A percentile compares a stretch with the other conserved stretches of the same genome.
These are phyloP conservation scores for Nomada fucata DNA, from an alignment of 2,888 invertebrate species.

Conservation along the genomic window DNA sequence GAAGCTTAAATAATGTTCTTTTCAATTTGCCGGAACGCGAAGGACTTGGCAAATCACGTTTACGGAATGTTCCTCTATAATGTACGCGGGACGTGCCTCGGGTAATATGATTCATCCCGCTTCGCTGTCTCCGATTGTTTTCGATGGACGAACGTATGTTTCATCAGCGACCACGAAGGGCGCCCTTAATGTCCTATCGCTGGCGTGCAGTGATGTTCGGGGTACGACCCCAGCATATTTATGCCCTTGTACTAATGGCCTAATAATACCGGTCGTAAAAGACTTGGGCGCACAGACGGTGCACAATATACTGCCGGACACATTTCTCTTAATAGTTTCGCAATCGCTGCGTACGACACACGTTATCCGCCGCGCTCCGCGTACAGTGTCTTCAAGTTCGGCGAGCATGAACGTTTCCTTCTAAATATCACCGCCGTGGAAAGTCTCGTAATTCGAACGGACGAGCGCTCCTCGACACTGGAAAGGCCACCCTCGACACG, in stretches of 20 bases:
- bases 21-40: not conserved
- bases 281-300: conserved; percentile 28
- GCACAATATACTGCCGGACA: conserved; percentile 50
- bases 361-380: not conserved
- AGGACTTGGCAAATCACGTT: not conserved
- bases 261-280: conserved; percentile 64
- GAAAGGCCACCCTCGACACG: not conserved
- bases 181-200: conserved; percentile 51
- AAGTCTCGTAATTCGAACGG: not conserved
- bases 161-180: conserved; percentile 58
- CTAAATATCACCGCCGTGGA: not conserved
- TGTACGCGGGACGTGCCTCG: too few species aligned
- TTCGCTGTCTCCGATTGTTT: conserved; percentile 25
- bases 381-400: not conserved
- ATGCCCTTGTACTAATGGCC: conserved; percentile 68
- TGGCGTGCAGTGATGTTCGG: conserved; percentile 44
- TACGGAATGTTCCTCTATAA: not conserved
- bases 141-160: conserved; percentile 44
- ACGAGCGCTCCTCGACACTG: not conserved
- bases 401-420: not conserved
- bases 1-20: not conserved
- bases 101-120: not conserved
- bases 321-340: conserved; percentile 71
- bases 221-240: conserved; percentile 68
- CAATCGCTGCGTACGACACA: conserved; percentile 9